Evolutionary conservation across 2,113 vertebrate species (phyloP).

Genomic region (Epinephelus cyanopodus): DNA sequence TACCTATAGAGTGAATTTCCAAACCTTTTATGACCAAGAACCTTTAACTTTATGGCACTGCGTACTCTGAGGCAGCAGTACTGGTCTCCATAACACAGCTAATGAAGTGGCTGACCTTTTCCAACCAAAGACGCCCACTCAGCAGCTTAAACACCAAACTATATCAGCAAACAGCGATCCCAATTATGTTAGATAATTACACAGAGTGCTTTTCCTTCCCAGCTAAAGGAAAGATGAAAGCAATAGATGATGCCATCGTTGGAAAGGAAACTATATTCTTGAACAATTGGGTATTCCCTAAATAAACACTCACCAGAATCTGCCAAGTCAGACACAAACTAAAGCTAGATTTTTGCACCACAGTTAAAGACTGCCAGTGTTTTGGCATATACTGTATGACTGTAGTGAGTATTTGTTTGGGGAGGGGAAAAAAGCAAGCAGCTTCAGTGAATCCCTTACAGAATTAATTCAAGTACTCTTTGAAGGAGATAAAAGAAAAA

Average conservation of each 20-base stretch:
- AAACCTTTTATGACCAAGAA: background rate
- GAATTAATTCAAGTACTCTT: background rate
- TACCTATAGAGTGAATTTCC: background rate
- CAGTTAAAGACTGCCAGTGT: too few relatives aligned
- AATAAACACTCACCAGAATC: background rate
- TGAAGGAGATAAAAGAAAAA: slow-evolving; percentile 9
- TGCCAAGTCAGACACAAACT: too few relatives aligned
- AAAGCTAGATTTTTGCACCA: background rate
- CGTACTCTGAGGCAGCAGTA: background rate
- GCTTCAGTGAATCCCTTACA: background rate
- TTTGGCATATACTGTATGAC: too few relatives aligned
- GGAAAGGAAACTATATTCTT: background rate
- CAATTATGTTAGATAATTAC: slow-evolving; percentile 45
- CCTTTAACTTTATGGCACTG: slow-evolving; percentile 15
- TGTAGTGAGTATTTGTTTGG: too few relatives aligned
- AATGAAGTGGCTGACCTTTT: slow-evolving; percentile 71
- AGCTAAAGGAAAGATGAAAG: background rate
- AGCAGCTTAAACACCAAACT: slow-evolving; percentile 58
- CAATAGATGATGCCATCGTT: slow-evolving; percentile 1
- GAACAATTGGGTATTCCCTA: background rate
- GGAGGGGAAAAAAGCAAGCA: too few relatives aligned
- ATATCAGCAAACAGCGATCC: slow-evolving; percentile 38
- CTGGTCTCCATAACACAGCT: slow-evolving; percentile 29
- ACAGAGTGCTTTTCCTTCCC: background rate
- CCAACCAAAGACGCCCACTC: slow-evolving; percentile 46